A percentile compares a stretch with the other conserved stretches of the same genome.
These are phyloP conservation scores for Centruroides vittatus DNA, from an alignment of 1,140 invertebrate genomes.

Conservation along the genomic window DNA sequence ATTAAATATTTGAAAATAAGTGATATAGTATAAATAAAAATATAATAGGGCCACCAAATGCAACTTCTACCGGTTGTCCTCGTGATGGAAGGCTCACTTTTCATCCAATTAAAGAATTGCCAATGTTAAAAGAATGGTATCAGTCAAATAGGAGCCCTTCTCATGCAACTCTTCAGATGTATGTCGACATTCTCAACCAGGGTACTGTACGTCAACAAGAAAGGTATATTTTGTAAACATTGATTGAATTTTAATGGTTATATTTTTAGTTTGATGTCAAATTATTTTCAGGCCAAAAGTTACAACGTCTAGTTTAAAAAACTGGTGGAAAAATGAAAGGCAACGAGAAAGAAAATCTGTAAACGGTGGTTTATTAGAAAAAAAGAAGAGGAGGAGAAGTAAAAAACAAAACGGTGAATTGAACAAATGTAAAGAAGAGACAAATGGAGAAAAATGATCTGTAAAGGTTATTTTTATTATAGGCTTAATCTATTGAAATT, in stretches of 20 bases:
- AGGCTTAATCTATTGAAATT: too few species aligned
- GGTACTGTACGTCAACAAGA: conserved; percentile 23
- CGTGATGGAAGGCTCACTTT: conserved; percentile 24
- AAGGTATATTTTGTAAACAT: conserved; percentile 5
- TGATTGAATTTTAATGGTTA: background rate
- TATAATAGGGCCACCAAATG: conserved; percentile 13
- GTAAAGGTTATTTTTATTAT: too few species aligned
- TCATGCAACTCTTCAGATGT: conserved; percentile 21
- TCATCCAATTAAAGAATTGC: conserved; percentile 26
- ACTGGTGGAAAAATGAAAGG: conserved; percentile 32
- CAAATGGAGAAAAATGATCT: too few species aligned
- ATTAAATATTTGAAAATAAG: too few species aligned
- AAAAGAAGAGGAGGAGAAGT: too few species aligned
- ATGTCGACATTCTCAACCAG: conserved; percentile 25
- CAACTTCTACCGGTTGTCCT: conserved; percentile 2
- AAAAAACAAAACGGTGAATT: background rate
- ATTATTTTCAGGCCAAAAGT: conserved; percentile 21
- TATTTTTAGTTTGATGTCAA: background rate
- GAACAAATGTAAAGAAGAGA: too few species aligned
- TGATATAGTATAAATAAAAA: background rate
- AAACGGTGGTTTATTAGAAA: too few species aligned
- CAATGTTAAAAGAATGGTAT: conserved; percentile 25
- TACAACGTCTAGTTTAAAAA: conserved; percentile 23
- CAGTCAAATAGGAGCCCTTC: conserved; percentile 21
- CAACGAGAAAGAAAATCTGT: conserved; percentile 21